Conservation (phyloP, 2,113 vertebrate genomes). For the Festucalex cinctus region DNA sequence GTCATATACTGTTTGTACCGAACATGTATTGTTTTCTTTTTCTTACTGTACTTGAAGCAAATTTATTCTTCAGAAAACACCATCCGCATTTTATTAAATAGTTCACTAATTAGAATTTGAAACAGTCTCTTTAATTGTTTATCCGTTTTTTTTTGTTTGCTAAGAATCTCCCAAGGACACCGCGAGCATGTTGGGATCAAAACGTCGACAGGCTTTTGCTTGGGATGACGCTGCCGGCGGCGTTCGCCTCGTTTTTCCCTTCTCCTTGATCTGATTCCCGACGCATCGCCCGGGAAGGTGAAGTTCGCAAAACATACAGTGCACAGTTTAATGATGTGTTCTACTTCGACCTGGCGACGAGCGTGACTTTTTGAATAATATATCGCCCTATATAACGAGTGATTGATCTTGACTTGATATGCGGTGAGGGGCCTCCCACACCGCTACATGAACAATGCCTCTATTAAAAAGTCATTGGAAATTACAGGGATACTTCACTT, state of each 20-base stretch:
- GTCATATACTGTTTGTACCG: too few relatives aligned
- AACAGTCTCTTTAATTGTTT: constrained; percentile 58
- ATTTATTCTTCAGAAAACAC: too few relatives aligned
- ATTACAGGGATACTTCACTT: too few relatives aligned
- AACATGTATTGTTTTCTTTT: neutral
- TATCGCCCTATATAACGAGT: neutral
- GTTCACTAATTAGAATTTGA: constrained; percentile 25
- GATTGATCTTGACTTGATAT: neutral
- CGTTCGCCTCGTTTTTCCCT: constrained; percentile 62
- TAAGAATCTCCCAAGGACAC: constrained; percentile 58
- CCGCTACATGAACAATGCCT: too few relatives aligned
- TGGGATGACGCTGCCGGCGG: constrained; percentile 50
- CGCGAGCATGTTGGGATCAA: constrained; percentile 49
- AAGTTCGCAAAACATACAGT: constrained; percentile 22
- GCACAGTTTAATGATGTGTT: constrained; percentile 20
- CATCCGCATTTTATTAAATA: neutral
- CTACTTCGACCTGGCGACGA: neutral
- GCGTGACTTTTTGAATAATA: neutral
- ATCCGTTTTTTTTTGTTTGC: constrained; percentile 42
- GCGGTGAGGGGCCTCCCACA: neutral
- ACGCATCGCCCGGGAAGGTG: constrained; percentile 34
- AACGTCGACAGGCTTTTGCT: constrained; percentile 52
- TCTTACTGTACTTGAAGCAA: neutral
- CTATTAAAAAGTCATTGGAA: too few relatives aligned
- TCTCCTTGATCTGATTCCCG: constrained; percentile 43